These are phyloP conservation scores for Dasypolia templi DNA, from an alignment of 2,888 invertebrate species.

Conservation along the genomic window DNA sequence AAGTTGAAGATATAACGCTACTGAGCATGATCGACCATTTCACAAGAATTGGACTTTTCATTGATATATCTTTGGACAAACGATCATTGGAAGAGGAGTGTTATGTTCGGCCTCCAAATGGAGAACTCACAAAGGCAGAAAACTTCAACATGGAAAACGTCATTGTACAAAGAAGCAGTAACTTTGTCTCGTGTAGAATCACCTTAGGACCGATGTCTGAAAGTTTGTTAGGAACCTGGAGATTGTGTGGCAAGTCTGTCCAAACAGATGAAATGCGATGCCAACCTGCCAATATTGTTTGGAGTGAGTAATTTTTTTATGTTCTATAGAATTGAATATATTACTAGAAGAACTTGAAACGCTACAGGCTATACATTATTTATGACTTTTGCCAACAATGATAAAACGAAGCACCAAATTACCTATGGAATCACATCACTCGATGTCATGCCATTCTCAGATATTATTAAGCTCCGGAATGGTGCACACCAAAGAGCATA, in stretches of 20 bases:
- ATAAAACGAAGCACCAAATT: neutral
- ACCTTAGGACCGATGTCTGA: constrained; percentile 59
- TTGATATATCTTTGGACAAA: constrained; percentile 62
- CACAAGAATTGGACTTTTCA: constrained; percentile 5
- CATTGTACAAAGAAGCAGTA: constrained; percentile 36
- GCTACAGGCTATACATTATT: neutral
- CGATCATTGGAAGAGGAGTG: constrained; percentile 56
- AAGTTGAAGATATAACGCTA: neutral
- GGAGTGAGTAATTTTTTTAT: constrained; percentile 55
- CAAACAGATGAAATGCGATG: constrained; percentile 42
- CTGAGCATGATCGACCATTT: constrained; percentile 47
- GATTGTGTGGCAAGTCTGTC: constrained; percentile 52
- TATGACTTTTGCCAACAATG: neutral
- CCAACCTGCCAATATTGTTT: constrained; percentile 57
- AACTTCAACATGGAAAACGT: constrained; percentile 37
- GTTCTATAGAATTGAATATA: neutral
- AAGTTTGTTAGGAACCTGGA: constrained; percentile 62
- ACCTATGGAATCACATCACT: neutral
- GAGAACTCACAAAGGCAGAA: constrained; percentile 9
- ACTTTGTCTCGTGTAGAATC: constrained; percentile 67
- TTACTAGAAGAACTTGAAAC: neutral
- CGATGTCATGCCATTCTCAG: neutral
- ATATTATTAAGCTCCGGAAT: neutral
- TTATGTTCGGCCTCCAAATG: constrained; percentile 49
- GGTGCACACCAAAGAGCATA: neutral